Conservation (phyloP, 2,888 invertebrate genomes). For the Ormyrus labotus region DNA sequence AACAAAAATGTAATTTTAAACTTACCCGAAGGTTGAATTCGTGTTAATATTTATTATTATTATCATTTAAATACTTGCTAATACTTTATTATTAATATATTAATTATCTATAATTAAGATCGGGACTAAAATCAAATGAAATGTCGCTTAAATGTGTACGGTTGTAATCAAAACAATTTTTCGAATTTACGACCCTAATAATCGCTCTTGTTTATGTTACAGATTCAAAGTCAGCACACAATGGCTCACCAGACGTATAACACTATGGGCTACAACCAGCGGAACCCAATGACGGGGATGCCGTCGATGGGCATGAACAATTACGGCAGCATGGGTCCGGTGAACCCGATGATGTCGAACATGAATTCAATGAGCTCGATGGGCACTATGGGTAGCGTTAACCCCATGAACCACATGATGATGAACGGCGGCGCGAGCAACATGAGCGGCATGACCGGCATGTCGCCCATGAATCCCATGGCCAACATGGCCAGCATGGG, state of each 20-base stretch:
- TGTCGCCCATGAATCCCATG: slow-evolving; percentile 79
- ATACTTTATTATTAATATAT: neutral
- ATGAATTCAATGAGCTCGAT: slow-evolving; percentile 78
- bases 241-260: slow-evolving; percentile 71
- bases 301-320: slow-evolving; percentile 82
- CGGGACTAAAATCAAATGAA: neutral
- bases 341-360: slow-evolving; percentile 79
- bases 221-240: slow-evolving; percentile 82
- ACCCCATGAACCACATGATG: slow-evolving; percentile 78
- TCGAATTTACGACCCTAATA: neutral
- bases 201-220: slow-evolving; percentile 61
- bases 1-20: too few species aligned
- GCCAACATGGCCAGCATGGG: slow-evolving; percentile 75
- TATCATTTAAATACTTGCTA: too few species aligned
- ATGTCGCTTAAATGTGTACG: neutral
- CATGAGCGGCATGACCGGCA: slow-evolving; percentile 78
- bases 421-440: slow-evolving; percentile 75
- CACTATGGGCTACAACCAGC: slow-evolving; percentile 69
- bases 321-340: slow-evolving; percentile 82
- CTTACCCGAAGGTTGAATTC: too few species aligned
- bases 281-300: slow-evolving; percentile 77
- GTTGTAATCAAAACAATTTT: neutral
- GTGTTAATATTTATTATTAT: too few species aligned
- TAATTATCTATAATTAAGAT: neutral
- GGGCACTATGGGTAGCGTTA: slow-evolving; percentile 78